phyloP scores from a whole-genome alignment of 2,113 vertebrate genomes.

The Fulica atra region DNA sequence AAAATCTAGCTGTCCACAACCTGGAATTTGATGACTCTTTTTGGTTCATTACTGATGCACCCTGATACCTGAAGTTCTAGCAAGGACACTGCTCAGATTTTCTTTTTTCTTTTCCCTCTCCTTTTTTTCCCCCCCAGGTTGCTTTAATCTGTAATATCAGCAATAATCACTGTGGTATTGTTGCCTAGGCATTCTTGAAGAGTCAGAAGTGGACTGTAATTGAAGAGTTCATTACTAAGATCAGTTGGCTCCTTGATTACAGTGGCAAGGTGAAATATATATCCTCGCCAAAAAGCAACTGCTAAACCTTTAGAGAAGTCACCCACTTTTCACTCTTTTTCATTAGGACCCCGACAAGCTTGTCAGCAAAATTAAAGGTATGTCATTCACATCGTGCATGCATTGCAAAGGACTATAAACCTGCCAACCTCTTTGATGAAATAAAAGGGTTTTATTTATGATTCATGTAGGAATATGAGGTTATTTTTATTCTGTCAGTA shows the following conservation, averaged over 20 bases:
- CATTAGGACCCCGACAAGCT: slow-evolving; percentile 86
- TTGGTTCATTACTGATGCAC: background rate
- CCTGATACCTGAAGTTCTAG: background rate
- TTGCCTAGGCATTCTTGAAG: slow-evolving; percentile 67
- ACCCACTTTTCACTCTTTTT: slow-evolving; percentile 82
- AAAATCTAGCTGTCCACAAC: background rate
- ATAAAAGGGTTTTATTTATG: slow-evolving; percentile 89
- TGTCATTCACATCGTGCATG: slow-evolving; percentile 89
- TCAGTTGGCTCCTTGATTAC: slow-evolving; percentile 78
- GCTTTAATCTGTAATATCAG: slow-evolving; percentile 45
- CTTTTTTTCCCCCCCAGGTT: background rate
- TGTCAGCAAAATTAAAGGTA: slow-evolving; percentile 98
- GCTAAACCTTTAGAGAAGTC: slow-evolving; percentile 86
- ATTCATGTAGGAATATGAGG: slow-evolving; percentile 85
- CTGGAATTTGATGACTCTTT: background rate
- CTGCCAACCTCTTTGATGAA: slow-evolving; percentile 89
- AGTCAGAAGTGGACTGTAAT: slow-evolving; percentile 76
- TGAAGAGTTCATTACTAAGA: slow-evolving; percentile 81
- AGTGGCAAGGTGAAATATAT: slow-evolving; percentile 81
- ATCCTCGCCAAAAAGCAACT: slow-evolving; percentile 82
- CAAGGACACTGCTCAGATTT: background rate
- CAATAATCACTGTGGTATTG: slow-evolving; percentile 64
- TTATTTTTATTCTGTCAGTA: slow-evolving; percentile 86
- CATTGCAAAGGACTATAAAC: slow-evolving; percentile 90
- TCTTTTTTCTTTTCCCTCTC: background rate